Conservation (phyloP, 1,140 invertebrate genomes). For the Schmidtea mediterranea region DNA sequence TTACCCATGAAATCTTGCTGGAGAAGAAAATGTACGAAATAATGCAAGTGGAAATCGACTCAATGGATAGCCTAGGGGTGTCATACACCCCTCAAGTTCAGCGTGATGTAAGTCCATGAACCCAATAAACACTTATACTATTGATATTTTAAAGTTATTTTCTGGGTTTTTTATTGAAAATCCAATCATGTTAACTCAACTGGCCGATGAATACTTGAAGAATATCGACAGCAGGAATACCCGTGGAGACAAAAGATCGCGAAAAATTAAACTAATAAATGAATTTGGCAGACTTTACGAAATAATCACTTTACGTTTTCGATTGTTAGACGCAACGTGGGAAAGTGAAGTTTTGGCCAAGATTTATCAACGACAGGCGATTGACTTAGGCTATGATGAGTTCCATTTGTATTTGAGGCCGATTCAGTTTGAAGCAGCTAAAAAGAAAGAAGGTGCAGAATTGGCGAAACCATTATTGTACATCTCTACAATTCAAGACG, state of each 20-base stretch:
- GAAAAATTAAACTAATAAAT: slow-evolving; percentile 9
- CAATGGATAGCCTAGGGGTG: slow-evolving; percentile 13
- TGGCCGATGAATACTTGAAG: slow-evolving; percentile 11
- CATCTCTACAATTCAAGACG: slow-evolving; percentile 19
- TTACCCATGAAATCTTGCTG: slow-evolving; percentile 14
- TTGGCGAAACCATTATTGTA: slow-evolving; percentile 19
- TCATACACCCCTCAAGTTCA: slow-evolving; percentile 18
- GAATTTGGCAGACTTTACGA: slow-evolving; percentile 15
- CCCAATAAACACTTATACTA: slow-evolving; percentile 1
- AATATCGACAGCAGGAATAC: slow-evolving; percentile 6
- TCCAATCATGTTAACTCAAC: slow-evolving; percentile 18
- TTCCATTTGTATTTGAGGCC: slow-evolving; percentile 22
- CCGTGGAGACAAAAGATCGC: not conserved
- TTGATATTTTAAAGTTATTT: slow-evolving; percentile 15
- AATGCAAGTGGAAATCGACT: slow-evolving; percentile 16
- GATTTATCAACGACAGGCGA: slow-evolving; percentile 19
- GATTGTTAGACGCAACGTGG: slow-evolving; percentile 19
- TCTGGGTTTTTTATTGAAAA: slow-evolving; percentile 20
- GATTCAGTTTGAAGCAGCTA: slow-evolving; percentile 25
- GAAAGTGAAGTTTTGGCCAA: slow-evolving; percentile 21
- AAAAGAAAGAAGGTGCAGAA: slow-evolving; percentile 17
- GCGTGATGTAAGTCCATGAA: slow-evolving; percentile 14
- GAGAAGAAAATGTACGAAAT: slow-evolving; percentile 20
- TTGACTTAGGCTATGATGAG: slow-evolving; percentile 21
- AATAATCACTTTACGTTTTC: slow-evolving; percentile 13